Evolutionary conservation across 2,113 vertebrate species (phyloP).

Genomic region (Tachycineta bicolor): DNA sequence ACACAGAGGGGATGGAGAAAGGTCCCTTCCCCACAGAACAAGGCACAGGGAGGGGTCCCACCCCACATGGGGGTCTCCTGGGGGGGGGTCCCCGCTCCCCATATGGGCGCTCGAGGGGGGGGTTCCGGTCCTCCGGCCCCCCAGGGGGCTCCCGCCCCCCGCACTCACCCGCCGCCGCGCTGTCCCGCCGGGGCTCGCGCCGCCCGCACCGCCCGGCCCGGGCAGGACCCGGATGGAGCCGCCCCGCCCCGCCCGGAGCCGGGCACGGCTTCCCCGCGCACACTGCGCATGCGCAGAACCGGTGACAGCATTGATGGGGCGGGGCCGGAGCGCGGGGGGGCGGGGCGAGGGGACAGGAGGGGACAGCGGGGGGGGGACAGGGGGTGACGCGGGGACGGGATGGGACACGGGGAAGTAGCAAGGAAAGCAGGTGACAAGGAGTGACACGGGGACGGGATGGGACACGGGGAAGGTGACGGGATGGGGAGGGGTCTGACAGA

Average conservation of each 20-base stretch:
- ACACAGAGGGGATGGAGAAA: neutral
- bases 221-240: conserved; percentile 19
- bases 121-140: neutral
- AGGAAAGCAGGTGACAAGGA: neutral
- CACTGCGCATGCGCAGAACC: neutral
- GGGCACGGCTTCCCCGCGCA: neutral
- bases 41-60: neutral
- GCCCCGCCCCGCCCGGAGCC: neutral
- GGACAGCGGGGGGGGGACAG: too few species aligned
- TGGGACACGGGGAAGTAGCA: too few species aligned
- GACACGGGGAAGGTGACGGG: neutral
- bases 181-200: neutral
- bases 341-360: neutral
- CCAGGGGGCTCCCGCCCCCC: neutral
- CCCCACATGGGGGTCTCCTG: fast-evolving
- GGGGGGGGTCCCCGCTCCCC: neutral
- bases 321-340: neutral
- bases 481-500: neutral
- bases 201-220: neutral
- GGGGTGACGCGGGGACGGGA: too few species aligned
- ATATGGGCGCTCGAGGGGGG: neutral
- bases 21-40: neutral
- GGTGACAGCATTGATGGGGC: neutral
- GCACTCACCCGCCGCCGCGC: conserved; percentile 19
- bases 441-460: neutral